Evolutionary conservation across 2,797 vertebrate genomes (phyloP).

Genomic region (Poeciliopsis gracilis): DNA sequence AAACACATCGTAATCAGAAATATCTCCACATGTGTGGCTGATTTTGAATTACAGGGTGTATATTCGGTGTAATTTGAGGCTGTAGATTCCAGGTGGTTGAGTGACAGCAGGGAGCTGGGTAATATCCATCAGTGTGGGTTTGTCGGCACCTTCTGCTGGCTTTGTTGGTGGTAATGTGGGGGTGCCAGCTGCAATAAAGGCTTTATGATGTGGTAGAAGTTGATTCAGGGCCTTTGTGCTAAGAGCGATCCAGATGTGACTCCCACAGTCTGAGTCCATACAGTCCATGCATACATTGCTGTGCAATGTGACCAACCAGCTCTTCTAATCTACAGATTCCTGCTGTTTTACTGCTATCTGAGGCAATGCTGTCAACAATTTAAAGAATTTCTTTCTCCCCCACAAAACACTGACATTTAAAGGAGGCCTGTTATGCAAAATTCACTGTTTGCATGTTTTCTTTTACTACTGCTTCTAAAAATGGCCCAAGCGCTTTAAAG

Average conservation of each 20-base stretch:
- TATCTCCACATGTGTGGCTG: constrained; percentile 42
- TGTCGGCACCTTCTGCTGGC: constrained; percentile 56
- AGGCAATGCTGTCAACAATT: constrained; percentile 57
- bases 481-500: too few relatives aligned
- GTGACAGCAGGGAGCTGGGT: constrained; percentile 54
- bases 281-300: not conserved
- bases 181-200: constrained; percentile 62
- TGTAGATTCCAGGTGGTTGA: constrained; percentile 55
- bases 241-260: constrained; percentile 74
- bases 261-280: constrained; percentile 25
- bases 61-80: constrained; percentile 37
- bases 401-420: constrained; percentile 4
- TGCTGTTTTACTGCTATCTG: constrained; percentile 10
- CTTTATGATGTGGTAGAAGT: constrained; percentile 71
- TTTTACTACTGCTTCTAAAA: too few relatives aligned
- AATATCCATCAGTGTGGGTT: constrained; percentile 56
- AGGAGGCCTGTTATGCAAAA: too few relatives aligned
- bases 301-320: constrained; percentile 10
- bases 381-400: constrained; percentile 11
- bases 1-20: constrained; percentile 28
- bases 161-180: constrained; percentile 63
- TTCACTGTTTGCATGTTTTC: too few relatives aligned
- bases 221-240: constrained; percentile 62
- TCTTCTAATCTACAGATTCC: constrained; percentile 13
- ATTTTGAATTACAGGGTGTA: constrained; percentile 45